Evolutionary conservation across 2,888 invertebrate species (phyloP), one percentile per base, ranked within the genome.

Genomic region (Diloba caeruleocephala): DNA sequence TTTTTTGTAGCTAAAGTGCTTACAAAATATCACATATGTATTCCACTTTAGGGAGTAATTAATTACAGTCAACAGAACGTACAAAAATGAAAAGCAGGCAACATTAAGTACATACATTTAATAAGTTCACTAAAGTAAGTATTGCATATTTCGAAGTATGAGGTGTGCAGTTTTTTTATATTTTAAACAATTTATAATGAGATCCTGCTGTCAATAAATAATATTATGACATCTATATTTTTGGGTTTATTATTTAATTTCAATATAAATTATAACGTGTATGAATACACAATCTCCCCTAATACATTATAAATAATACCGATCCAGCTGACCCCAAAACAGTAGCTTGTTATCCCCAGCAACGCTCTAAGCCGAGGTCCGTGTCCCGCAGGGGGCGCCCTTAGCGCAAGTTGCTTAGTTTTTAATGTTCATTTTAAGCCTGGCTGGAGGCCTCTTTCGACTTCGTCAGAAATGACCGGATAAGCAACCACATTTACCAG

Each of bases 151-250:
- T 45, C 17, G 13, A 8, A 28, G 28, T 46, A 17, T 44, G n/a
- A 9, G n/a, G 43, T 36, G 7, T 31, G 12, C 9, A 25, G 32
- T 28, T 12, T 56, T 26, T 39, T 53, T 8, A 53, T n/a, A n/a
- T n/a, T n/a, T 60, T 50, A 32, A 45, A 42, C 34, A n/a, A n/a
- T 50, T 64, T 19, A 13, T 54, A 61, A 60, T 37, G 41, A 60
- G 37, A 15, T 39, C 29, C 5, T 42, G 13, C 9, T 38, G 21
- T 21, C 12, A 36, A n/a, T n/a, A n/a, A n/a, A n/a, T n/a, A n/a
- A n/a, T n/a, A n/a, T n/a, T n/a, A n/a, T n/a, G n/a, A n/a, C n/a
- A n/a, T n/a, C n/a, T n/a, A n/a, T n/a, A n/a, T n/a, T n/a, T 31
- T 13, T 31, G 14, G 15, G n/a, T n/a, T n/a, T 25, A 31, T 29